Evolutionary conservation across 2,797 vertebrate genomes (phyloP), one percentile per base, ranked within the genome.

Genomic region (Sebastes melanostomus): DNA sequence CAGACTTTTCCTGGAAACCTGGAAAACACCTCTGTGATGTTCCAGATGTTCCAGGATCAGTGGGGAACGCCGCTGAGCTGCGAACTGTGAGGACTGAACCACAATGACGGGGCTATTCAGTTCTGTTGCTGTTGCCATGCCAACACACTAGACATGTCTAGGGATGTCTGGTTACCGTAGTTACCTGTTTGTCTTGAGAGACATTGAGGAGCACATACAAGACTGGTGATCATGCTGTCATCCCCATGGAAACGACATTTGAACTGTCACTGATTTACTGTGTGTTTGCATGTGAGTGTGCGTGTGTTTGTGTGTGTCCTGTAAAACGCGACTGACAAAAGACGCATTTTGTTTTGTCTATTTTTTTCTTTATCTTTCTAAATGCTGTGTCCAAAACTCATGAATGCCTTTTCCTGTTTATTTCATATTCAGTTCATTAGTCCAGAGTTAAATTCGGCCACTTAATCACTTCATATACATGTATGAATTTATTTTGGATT

Each of bases 231-330:
- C 32, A 54, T 4, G 34, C 71, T 66, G 86, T 76, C 74, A 59
- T 88, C 83, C 8, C 89, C 82, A 42, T 79, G 78, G 91, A 78
- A 81, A 91, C 81, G 14, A 25, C 62, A 34, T 77, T 78, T 38
- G 72, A 36, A 62, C 27, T 22, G 14, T 56, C 42, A 1, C 60
- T 81, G 82, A 86, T 88, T 75, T 74, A 69, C 18, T 52, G 20
- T n/a, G 20, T n/a, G 18, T 52, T 4, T 20, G 18, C 3, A 6
- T 52, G 20, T 8, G 38, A 0, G 38, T 16, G 42, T 46, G 42
- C 6, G 42, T 46, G 42, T 55, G 2, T 55, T 24, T 42, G 14
- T 42, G 38, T 42, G 38, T 42, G 14, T 42, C 38, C 14, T 42
- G 38, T 42, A 42, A 42, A 16, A 42, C 38, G 14, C 14, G 38